Base-by-base conservation (phyloP, 2,113 vertebrate genomes). In the Cyprinodon brontotheroides region DNA sequence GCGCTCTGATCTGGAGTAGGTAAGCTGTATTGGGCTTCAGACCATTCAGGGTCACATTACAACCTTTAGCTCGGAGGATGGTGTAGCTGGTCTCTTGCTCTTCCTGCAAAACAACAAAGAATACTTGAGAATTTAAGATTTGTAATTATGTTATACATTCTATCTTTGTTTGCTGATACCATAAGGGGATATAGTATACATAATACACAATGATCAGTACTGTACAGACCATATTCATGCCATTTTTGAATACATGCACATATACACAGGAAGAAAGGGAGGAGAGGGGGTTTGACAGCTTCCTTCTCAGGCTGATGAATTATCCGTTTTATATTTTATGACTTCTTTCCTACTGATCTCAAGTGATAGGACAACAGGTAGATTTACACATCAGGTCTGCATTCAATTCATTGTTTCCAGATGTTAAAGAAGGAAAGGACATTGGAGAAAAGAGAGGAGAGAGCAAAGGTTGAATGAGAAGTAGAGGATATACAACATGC, bases 61-160 rank as follows among this genome's bases (percentile, higher is more conserved):
- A 98, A 79, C 96, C 95, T 78, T 94, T 96, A 74, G 97, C 96
- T 85, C 97, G 96, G 75, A 99, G 94, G 83, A 99, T 98, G 76
- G 98, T 99, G 82, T 99, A 99, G 92, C 97, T 99, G 78, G 97
- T 99, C 93, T 99, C 98, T 95, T 99, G 97, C 67, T 99, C 97
- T 95, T 99, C 97, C 98, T 99, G 95, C 88, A 91, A 86, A 17
- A 78, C 70, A 38, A 88, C 5, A 13, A 43, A 68, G 20, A 60
- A 59, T 29, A 80, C 72, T 57, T 37, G 38, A 36, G 59, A 22
- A 80, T 69, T 10, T 7, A 75, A 53, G 47, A 12, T 17, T 12
- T 62, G 17, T 50, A 4, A 59, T 2, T 4, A 41, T 53, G 14
- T 2, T 43, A 36, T 57, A 66, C 11, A 68, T 20, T 38, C 1